Base-by-base conservation (phyloP, 2,797 vertebrate species). In the Intellagama lesueurii region DNA sequence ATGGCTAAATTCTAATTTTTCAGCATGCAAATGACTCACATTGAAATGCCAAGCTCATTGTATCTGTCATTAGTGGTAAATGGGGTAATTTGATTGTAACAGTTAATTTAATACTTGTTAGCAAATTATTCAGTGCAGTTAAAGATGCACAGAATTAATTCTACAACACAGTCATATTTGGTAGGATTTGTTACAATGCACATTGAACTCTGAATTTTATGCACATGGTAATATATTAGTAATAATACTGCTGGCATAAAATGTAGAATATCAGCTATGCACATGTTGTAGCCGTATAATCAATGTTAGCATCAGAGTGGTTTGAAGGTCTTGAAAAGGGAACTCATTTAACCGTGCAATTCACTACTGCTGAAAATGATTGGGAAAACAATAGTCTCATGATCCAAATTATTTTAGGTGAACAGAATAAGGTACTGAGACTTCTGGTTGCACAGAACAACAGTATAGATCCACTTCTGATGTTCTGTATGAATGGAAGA, bases 21-120 rank as follows among this genome's bases (percentile, higher is more conserved):
- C 24, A 79, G 12, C 77, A 77, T 77, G n/a, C 5, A 22, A 17
- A 0, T 9, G 47, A 35, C 22, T 7, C 0, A 0, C 8, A 1
- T 69, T 86, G 64, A 17, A 81, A 22, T 5, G 76, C 87, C 40
- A 73, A 0, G 24, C 75, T 66, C 91, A 2, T 26, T 87, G 4
- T n/a, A 30, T 26, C 73, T 68, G 8, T 5, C 8, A 2, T 30
- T 83, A 82, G 69, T 22, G 84, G 11, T 70, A 90, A 92, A 76
- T 35, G 76, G 35, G 28, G 75, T 72, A 68, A 90, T 89, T 91
- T 91, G 87, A 89, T 91, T 91, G 79, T 73, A 91, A 60, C 35
- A 32, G 7, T 5, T 52, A 32, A 88, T 90, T 90, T 90, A 78
- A 83, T 4, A 93, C 0, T 0, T 40, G 44, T 80, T 88, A 90